These are phyloP conservation scores for human DNA, from an alignment of 2,113 vertebrate species.

Conservation along the genomic window DNA sequence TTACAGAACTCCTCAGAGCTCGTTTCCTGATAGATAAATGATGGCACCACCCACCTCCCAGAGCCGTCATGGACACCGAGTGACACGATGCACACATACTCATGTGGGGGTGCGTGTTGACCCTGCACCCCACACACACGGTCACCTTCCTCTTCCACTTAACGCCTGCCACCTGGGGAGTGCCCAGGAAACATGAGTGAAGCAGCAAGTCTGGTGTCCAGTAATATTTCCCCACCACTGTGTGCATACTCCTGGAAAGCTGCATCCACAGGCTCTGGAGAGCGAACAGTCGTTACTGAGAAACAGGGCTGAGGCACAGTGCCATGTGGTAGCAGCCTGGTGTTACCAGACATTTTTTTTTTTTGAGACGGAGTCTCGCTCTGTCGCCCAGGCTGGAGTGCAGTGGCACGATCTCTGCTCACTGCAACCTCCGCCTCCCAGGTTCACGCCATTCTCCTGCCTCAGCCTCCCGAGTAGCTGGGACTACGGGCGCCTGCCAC, in stretches of 20 bases:
- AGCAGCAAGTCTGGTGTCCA: not conserved
- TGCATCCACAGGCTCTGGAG: no score
- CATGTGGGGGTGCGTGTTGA: fast-evolving
- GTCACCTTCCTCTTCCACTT: not conserved
- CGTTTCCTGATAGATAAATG: not conserved
- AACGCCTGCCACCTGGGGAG: no score
- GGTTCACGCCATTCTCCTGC: no score
- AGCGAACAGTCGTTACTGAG: not conserved
- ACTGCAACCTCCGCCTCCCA: no score
- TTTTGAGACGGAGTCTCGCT: no score
- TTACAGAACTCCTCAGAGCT: fast-evolving
- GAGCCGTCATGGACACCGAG: not conserved
- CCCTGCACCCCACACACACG: no score
- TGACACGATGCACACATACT: fast-evolving
- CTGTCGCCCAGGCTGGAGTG: no score
- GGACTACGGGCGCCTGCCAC: fast-evolving
- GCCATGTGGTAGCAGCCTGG: not conserved
- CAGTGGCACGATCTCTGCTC: no score
- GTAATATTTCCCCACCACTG: not conserved
- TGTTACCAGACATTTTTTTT: no score
- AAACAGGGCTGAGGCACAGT: not conserved
- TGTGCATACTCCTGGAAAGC: no score
- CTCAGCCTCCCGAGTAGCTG: no score
- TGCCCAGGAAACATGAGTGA: not conserved
- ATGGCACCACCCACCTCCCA: not conserved